Evolutionary conservation across 2,113 vertebrate species (phyloP), one percentile per base, ranked within the genome.

Genomic region (Psephotus haematonotus): DNA sequence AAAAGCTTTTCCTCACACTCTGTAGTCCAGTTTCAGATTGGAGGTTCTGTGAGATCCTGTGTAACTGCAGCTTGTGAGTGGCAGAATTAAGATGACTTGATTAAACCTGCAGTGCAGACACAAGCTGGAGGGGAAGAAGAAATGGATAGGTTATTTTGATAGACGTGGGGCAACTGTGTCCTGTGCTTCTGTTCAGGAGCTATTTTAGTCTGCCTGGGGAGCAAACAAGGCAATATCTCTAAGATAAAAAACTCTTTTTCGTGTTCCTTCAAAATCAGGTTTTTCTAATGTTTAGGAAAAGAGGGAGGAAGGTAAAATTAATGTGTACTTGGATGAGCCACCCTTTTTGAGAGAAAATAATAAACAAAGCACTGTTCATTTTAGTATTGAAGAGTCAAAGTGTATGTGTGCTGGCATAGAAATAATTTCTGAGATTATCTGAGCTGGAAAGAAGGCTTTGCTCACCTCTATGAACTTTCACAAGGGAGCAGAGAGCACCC

Each of bases 171-270:
- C 76, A 93, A 74, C 60, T 93, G 60, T 76, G 81, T 67, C 49
- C 74, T 71, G 43, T 88, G 41, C 20, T 75, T n/a, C 65, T 70
- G 9, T 35, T 67, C 81, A 57, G 76, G 69, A 95, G 19, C 14
- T 91, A 88, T 95, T 95, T 91, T 80, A 88, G 27, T 77, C 90
- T 80, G 69, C 22, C 37, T 79, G 27, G 63, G 83, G 52, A 88
- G 17, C 22, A 90, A 88, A 60, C 9, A 57, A 82, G 63, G 22
- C 9, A 53, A 28, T 47, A 53, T 53, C 39, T 78, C 79, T 68
- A 47, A 82, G 69, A 75, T 27, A 64, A 93, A 91, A 62, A 23
- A 2, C 11, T 43, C 22, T n/a, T 67, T 80, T 71, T 79, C 13
- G 7, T 19, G 1, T 85, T 77, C 57, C 35, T 67, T 91, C 76